Evolutionary conservation across 2,888 invertebrate genomes (phyloP).

Genomic region (Artemia sinica): DNA sequence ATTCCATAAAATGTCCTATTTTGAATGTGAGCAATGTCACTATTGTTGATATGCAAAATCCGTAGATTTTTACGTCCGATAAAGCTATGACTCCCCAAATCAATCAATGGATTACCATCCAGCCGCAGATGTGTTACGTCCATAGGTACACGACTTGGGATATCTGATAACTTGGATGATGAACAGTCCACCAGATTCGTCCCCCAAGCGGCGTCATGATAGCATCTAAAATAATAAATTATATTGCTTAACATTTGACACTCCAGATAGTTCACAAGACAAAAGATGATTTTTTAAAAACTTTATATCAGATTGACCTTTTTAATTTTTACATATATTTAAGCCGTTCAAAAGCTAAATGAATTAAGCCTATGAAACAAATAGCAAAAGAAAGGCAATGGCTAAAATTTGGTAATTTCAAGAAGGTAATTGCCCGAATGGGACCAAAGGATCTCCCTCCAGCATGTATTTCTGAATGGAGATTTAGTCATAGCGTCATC

Average conservation of each 20-base stretch:
- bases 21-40: conserved; percentile 61
- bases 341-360: too few species aligned
- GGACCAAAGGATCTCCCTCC: too few species aligned
- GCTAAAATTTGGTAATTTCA: too few species aligned
- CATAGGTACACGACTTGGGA: conserved; percentile 61
- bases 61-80: conserved; percentile 76
- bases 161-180: conserved; percentile 11
- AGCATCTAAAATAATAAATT: conserved; percentile 39
- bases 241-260: background rate
- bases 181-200: conserved; percentile 75
- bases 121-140: conserved; percentile 86
- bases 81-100: conserved; percentile 71
- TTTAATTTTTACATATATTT: too few species aligned
- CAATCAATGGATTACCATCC: conserved; percentile 74
- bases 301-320: too few species aligned
- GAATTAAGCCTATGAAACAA: too few species aligned
- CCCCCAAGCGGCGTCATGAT: conserved; percentile 82
- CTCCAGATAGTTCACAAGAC: too few species aligned
- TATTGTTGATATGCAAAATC: conserved; percentile 70
- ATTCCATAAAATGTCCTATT: conserved; percentile 81
- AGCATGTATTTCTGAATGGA: too few species aligned
- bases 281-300: too few species aligned
- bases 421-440: too few species aligned
- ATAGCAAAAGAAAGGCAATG: too few species aligned
- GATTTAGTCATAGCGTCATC: too few species aligned